Conservation (phyloP, 1,140 invertebrate genomes). For the Eumaeus atala region DNA sequence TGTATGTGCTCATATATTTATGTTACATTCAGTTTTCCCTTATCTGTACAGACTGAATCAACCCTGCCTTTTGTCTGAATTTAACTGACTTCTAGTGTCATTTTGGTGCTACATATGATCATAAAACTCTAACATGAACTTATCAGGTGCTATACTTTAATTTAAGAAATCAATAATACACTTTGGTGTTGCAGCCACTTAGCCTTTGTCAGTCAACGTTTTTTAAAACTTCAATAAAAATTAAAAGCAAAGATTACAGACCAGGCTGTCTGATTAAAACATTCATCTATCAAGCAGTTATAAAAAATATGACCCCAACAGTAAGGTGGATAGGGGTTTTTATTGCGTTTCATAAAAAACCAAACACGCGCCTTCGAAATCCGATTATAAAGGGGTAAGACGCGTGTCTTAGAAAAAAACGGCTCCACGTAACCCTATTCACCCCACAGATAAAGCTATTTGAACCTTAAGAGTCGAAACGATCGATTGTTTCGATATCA, state of each 20-base stretch:
- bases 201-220: conserved; percentile 11
- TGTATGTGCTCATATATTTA: too few species aligned
- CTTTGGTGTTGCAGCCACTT: conserved; percentile 5
- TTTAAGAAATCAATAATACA: not conserved
- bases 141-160: too few species aligned
- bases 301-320: conserved; percentile 60
- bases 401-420: conserved; percentile 55
- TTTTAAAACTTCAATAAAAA: conserved; percentile 9
- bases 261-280: conserved; percentile 56
- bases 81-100: too few species aligned
- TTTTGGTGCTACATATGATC: too few species aligned
- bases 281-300: conserved; percentile 51
- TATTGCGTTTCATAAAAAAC: conserved; percentile 52
- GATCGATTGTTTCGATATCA: conserved; percentile 67
- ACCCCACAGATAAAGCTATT: conserved; percentile 66
- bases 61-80: too few species aligned
- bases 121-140: too few species aligned
- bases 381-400: conserved; percentile 69
- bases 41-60: too few species aligned
- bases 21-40: too few species aligned
- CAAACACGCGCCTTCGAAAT: conserved; percentile 62
- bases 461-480: conserved; percentile 48
- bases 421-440: conserved; percentile 30
- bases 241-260: conserved; percentile 14
- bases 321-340: conserved; percentile 69